phyloP scores from a whole-genome alignment of 35 echinoderm and acorn worm genomes.

The Apostichopus californicus region DNA sequence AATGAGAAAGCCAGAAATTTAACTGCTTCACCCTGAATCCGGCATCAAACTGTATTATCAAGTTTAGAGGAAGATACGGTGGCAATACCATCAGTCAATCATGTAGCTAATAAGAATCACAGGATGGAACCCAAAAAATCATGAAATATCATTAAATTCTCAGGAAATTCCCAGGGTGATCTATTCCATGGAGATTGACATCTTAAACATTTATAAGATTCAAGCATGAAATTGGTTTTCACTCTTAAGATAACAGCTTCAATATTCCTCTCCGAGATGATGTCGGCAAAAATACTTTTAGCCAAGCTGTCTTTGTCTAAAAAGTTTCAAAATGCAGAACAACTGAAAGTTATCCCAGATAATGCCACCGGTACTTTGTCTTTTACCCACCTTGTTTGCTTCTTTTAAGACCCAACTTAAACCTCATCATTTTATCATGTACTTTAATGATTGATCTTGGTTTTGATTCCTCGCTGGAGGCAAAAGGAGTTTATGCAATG shows the following conservation, averaged over 20 bases:
- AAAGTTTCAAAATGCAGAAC: too few relatives aligned
- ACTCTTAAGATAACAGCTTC: neutral
- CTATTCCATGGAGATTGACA: neutral
- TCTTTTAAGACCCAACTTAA: too few relatives aligned
- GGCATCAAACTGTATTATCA: neutral
- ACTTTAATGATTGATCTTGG: too few relatives aligned
- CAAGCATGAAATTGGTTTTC: conserved; percentile 9
- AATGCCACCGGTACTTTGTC: too few relatives aligned
- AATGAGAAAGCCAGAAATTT: neutral
- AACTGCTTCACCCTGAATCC: neutral
- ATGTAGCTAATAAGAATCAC: neutral
- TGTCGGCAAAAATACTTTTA: too few relatives aligned
- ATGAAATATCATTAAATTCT: conserved; percentile 20
- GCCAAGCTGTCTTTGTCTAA: too few relatives aligned
- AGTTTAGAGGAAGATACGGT: neutral
- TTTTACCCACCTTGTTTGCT: too few relatives aligned
- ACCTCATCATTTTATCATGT: too few relatives aligned
- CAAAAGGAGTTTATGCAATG: too few relatives aligned
- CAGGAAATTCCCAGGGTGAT: neutral
- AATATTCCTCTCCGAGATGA: too few relatives aligned
- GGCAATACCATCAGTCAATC: conserved; percentile 17
- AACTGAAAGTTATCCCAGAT: too few relatives aligned
- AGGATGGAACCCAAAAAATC: neutral
- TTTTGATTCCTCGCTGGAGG: too few relatives aligned
- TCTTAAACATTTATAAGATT: conserved; percentile 10